These are phyloP conservation scores for Anoplopoma fimbria DNA, from an alignment of 2,113 vertebrate species.

Conservation along the genomic window DNA sequence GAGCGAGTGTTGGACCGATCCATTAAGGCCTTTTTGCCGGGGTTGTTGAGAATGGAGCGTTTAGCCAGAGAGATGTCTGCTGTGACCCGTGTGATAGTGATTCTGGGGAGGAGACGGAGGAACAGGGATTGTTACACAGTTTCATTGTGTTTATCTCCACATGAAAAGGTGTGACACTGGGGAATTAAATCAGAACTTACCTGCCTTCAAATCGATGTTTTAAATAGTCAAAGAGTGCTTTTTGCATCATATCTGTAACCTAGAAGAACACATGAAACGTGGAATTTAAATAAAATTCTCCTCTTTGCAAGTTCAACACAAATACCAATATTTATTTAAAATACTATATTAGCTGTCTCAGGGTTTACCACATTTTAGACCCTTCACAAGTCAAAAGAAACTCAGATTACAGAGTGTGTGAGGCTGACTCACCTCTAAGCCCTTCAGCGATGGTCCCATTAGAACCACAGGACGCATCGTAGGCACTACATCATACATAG, in stretches of 20 bases:
- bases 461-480: constrained; percentile 99
- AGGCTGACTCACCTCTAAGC: constrained; percentile 90
- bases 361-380: neutral
- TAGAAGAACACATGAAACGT: constrained; percentile 75
- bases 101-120: constrained; percentile 81
- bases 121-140: constrained; percentile 2
- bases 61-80: constrained; percentile 99
- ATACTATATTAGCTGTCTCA: neutral
- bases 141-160: neutral
- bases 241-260: constrained; percentile 99
- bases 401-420: neutral
- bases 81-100: constrained; percentile 97
- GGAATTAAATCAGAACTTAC: constrained; percentile 84
- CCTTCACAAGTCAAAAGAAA: neutral
- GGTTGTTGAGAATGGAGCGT: constrained; percentile 97
- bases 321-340: neutral
- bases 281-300: neutral
- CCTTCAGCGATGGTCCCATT: constrained; percentile 98
- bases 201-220: constrained; percentile 99
- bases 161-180: neutral
- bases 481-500: constrained; percentile 98
- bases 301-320: neutral
- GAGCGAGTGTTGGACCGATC: constrained; percentile 96
- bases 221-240: constrained; percentile 99
- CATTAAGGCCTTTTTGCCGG: constrained; percentile 97